A percentile compares a stretch with the other conserved stretches of the same genome.
phyloP scores from a whole-genome alignment of 2,797 vertebrate genomes.

The Danio albolineatus region DNA sequence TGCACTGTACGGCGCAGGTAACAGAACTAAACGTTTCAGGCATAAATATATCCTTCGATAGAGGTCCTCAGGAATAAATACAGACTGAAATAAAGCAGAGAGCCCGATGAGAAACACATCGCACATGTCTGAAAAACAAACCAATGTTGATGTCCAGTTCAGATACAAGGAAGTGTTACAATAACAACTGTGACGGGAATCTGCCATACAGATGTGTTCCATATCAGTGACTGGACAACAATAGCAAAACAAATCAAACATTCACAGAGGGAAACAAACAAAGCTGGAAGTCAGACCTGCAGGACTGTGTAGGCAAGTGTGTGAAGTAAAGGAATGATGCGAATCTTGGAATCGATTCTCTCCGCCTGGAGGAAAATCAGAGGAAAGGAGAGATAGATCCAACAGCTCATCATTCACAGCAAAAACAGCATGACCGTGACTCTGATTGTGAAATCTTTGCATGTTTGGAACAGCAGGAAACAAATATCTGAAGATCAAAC shows the following conservation, averaged over 20 bases:
- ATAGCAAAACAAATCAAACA: neutral
- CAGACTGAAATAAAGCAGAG: conserved; percentile 72
- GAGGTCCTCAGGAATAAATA: conserved; percentile 76
- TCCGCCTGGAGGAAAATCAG: conserved; percentile 71
- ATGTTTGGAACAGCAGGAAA: neutral
- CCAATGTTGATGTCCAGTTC: conserved; percentile 3
- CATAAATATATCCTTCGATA: conserved; percentile 76
- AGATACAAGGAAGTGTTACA: conserved; percentile 1
- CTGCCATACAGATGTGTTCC: neutral
- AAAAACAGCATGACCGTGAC: neutral
- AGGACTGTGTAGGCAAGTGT: conserved; percentile 84
- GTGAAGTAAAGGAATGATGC: conserved; percentile 86
- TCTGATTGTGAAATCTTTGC: neutral
- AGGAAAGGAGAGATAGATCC: neutral
- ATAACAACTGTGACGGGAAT: conserved; percentile 14
- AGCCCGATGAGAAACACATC: conserved; percentile 12
- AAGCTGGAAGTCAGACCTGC: conserved; percentile 72
- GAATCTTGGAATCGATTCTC: conserved; percentile 65
- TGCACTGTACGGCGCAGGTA: conserved; percentile 83
- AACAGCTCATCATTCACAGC: neutral
- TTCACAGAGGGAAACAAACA: neutral
- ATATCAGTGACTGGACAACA: neutral
- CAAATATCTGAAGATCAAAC: conserved; percentile 58
- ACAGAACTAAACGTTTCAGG: conserved; percentile 80
- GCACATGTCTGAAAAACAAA: conserved; percentile 11